Conservation (phyloP, 1,140 invertebrate species). For the Macrobrachium nipponense region DNA sequence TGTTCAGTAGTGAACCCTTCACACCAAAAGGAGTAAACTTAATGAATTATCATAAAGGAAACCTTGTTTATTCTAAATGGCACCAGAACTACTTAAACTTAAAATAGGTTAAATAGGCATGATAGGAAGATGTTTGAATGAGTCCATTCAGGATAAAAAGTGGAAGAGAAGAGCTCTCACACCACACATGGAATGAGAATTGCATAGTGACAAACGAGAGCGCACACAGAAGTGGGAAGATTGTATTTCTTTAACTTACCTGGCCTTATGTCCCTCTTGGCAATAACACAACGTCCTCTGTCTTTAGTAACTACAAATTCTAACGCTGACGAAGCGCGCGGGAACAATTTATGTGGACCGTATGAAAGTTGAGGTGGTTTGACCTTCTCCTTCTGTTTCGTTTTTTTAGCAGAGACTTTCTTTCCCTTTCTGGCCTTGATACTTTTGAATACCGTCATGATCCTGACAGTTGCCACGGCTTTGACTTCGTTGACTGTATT, state of each 20-base stretch:
- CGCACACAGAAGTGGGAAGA: too few species aligned
- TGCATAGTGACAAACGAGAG: too few species aligned
- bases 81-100: too few species aligned
- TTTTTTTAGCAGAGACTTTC: background rate
- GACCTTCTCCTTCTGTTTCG: background rate
- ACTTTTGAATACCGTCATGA: conserved; percentile 55
- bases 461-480: conserved; percentile 34
- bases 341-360: conserved; percentile 41
- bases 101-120: too few species aligned
- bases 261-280: conserved; percentile 61
- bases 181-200: too few species aligned
- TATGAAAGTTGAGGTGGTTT: conserved; percentile 35
- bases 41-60: too few species aligned
- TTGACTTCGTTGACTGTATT: conserved; percentile 36
- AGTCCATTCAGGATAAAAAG: too few species aligned
- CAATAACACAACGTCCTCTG: conserved; percentile 55
- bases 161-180: too few species aligned
- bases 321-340: conserved; percentile 45
- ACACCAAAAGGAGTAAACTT: too few species aligned
- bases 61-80: too few species aligned
- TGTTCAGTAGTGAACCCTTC: too few species aligned
- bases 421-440: conserved; percentile 52
- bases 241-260: conserved; percentile 24
- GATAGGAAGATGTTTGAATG: too few species aligned
- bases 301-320: conserved; percentile 39